These are phyloP conservation scores for Tympanoctomys barrerae DNA, from an alignment of 2,797 vertebrate species.

Conservation along the genomic window DNA sequence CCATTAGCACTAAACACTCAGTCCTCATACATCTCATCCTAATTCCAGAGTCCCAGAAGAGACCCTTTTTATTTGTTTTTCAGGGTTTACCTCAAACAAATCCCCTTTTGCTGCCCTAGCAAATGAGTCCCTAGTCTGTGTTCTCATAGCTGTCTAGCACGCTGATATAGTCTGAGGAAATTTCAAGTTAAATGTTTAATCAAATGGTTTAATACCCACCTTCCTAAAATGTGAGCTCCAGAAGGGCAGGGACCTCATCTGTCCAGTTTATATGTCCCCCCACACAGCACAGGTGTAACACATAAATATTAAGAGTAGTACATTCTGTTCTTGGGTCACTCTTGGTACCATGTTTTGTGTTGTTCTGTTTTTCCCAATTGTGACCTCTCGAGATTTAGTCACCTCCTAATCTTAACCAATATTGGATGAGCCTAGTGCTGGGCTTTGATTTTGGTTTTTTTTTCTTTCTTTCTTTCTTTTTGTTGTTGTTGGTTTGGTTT, in stretches of 20 bases:
- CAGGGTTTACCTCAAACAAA: background rate
- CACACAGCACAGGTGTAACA: background rate
- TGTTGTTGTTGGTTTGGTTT: too few species aligned
- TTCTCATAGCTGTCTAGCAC: background rate
- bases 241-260: background rate
- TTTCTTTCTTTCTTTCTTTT: too few species aligned
- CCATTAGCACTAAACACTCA: background rate
- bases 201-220: background rate
- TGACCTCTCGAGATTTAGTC: background rate
- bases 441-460: background rate
- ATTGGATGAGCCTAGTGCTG: background rate
- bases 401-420: background rate
- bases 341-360: too few species aligned
- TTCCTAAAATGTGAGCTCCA: background rate
- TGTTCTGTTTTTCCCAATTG: background rate
- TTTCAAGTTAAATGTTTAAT: conserved; percentile 2
- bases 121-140: background rate
- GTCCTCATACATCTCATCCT: background rate
- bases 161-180: conserved; percentile 5
- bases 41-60: background rate
- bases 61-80: background rate
- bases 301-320: background rate
- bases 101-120: background rate
- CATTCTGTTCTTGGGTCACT: background rate
- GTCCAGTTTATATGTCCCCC: background rate